Conservation (phyloP, 2,797 vertebrate species). For the Strix occidentalis region DNA sequence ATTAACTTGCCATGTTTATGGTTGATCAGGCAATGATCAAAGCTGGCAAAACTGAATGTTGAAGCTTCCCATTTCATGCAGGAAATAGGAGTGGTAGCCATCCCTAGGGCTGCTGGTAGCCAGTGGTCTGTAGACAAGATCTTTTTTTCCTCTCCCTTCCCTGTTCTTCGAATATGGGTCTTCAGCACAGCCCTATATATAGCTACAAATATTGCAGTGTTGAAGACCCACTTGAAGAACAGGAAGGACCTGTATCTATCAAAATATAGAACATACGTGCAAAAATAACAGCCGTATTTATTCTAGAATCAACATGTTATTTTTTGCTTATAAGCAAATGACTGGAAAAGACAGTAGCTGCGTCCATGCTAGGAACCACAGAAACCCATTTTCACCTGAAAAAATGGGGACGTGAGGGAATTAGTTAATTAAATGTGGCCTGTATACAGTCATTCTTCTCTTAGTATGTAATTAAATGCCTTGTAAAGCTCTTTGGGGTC, state of each 20-base stretch:
- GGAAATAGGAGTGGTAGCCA: rapidly evolving
- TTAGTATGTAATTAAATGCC: slow-evolving; percentile 52
- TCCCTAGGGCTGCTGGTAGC: background rate
- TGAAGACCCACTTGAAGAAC: background rate
- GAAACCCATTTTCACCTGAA: slow-evolving; percentile 55
- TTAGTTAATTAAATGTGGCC: slow-evolving; percentile 54
- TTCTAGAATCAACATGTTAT: background rate
- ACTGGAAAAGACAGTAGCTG: background rate
- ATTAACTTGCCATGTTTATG: background rate
- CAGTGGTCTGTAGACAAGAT: background rate
- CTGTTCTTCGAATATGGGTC: background rate
- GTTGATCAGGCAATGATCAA: background rate
- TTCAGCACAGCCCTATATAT: background rate
- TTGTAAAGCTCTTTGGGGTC: slow-evolving; percentile 17
- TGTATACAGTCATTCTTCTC: background rate
- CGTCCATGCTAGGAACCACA: background rate
- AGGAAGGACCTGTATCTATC: rapidly evolving
- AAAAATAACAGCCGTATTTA: slow-evolving; percentile 9
- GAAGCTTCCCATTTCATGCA: background rate
- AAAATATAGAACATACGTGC: background rate
- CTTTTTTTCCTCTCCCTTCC: background rate
- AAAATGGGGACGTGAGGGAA: slow-evolving; percentile 18
- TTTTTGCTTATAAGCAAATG: background rate
- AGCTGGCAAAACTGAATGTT: background rate
- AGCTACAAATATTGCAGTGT: background rate